phyloP scores from a whole-genome alignment of 2,888 invertebrate species.

The Maniola hyperantus region DNA sequence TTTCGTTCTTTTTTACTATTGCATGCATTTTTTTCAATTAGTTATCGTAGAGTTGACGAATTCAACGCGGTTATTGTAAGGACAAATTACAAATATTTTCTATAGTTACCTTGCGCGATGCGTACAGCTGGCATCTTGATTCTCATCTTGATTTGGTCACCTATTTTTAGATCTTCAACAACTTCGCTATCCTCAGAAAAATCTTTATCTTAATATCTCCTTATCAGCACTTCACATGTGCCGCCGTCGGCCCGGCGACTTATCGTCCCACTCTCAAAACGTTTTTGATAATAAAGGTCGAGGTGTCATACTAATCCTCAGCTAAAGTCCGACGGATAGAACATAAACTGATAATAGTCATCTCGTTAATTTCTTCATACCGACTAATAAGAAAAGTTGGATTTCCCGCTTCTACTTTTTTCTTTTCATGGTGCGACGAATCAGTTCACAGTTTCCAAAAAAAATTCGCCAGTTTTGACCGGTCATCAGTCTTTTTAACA shows the following conservation, averaged over 20 bases:
- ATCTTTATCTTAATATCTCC: conserved; percentile 68
- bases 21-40: not conserved
- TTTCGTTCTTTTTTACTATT: too few relatives aligned
- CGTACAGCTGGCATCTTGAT: conserved; percentile 98
- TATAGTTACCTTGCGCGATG: conserved; percentile 95
- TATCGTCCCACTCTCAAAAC: conserved; percentile 70
- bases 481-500: conserved; percentile 77
- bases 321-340: conserved; percentile 69
- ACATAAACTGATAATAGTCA: conserved; percentile 58
- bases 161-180: conserved; percentile 79
- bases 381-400: conserved; percentile 38
- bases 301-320: conserved; percentile 61
- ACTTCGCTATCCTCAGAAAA: conserved; percentile 68
- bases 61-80: not conserved
- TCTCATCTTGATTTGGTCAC: conserved; percentile 92
- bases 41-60: not conserved
- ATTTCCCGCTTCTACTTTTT: conserved; percentile 65
- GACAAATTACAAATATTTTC: not conserved
- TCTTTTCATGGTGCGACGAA: conserved; percentile 70
- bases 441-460: conserved; percentile 59
- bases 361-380: conserved; percentile 64
- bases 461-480: conserved; percentile 65
- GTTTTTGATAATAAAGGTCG: conserved; percentile 68
- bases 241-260: conserved; percentile 78
- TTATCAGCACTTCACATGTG: conserved; percentile 76